phyloP scores from a whole-genome alignment of 2,113 vertebrate species.

The Eolophus roseicapilla region DNA sequence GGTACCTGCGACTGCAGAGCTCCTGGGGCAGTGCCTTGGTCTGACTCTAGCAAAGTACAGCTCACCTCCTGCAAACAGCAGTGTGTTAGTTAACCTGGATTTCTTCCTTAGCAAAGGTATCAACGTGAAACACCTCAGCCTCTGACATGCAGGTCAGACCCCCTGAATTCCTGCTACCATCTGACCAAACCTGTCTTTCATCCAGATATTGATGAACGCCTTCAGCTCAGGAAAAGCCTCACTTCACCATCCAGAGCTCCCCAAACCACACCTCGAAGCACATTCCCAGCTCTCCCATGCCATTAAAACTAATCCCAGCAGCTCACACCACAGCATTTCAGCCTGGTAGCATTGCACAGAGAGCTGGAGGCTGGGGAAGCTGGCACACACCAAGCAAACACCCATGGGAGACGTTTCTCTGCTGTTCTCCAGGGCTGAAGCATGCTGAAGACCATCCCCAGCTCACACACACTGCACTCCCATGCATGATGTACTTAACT shows the following conservation, averaged over 20 bases:
- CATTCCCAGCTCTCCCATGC: neutral
- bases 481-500: fast-evolving
- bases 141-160: neutral
- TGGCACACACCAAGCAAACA: fast-evolving
- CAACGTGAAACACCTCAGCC: neutral
- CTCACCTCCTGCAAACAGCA: neutral
- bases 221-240: neutral
- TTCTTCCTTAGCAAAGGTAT: neutral
- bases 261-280: fast-evolving
- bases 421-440: neutral
- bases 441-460: neutral
- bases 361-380: neutral
- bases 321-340: neutral
- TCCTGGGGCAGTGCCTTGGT: neutral
- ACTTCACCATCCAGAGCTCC: neutral
- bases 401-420: neutral
- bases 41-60: neutral
- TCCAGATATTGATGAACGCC: fast-evolving
- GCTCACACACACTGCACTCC: fast-evolving
- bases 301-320: neutral
- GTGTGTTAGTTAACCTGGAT: neutral
- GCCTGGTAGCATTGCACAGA: fast-evolving
- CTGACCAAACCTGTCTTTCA: neutral
- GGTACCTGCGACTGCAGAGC: neutral
- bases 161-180: neutral